These are phyloP conservation scores for Rhea pennata DNA, from an alignment of 2,113 vertebrate genomes.

Conservation along the genomic window DNA sequence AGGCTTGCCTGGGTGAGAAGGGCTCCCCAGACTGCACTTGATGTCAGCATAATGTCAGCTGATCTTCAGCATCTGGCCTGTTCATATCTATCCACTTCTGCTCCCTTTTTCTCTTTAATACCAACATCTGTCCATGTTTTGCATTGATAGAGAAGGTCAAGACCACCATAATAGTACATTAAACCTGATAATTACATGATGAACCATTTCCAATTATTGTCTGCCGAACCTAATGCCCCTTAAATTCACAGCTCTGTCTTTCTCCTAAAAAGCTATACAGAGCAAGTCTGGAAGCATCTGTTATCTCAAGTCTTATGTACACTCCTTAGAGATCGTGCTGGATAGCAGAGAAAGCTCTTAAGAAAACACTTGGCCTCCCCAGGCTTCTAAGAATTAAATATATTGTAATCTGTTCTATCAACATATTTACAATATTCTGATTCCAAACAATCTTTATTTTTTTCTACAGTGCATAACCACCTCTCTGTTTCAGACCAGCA, in stretches of 20 bases:
- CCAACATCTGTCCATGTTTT: constrained; percentile 44
- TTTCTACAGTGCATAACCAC: neutral
- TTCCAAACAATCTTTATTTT: neutral
- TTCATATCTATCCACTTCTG: constrained; percentile 5
- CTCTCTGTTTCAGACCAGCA: neutral
- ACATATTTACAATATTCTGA: neutral
- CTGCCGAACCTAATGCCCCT: accelerated
- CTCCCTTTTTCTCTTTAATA: constrained; percentile 12
- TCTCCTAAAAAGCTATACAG: neutral
- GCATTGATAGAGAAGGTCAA: constrained; percentile 1
- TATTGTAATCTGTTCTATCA: neutral
- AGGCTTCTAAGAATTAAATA: neutral
- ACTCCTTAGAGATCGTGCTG: neutral
- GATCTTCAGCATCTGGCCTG: constrained; percentile 11
- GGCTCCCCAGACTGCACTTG: constrained; percentile 26
- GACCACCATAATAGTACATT: neutral
- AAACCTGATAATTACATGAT: constrained; percentile 12
- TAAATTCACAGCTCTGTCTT: neutral
- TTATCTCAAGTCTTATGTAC: neutral
- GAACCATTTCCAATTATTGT: neutral
- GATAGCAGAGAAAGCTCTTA: neutral
- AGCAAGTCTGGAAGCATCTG: neutral
- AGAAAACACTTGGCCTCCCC: neutral
- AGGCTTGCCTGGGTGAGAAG: neutral
- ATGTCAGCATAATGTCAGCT: constrained; percentile 33